Conservation (phyloP, 2,888 invertebrate species). For the Parochlus steinenii region DNA sequence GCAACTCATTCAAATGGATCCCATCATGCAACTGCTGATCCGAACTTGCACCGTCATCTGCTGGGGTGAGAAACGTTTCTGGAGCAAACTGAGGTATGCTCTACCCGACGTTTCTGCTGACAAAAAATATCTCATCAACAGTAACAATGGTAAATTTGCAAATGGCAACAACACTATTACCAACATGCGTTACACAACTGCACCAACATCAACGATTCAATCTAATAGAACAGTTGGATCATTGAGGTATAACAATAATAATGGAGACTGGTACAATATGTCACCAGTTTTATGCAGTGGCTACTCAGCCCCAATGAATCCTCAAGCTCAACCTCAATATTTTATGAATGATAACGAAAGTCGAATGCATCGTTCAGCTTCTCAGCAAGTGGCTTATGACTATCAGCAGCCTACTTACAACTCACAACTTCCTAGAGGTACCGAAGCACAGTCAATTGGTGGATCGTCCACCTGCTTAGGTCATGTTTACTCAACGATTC, state of each 20-base stretch:
- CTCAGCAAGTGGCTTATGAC: constrained; percentile 9
- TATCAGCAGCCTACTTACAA: constrained; percentile 13
- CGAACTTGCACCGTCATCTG: constrained; percentile 54
- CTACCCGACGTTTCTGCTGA: constrained; percentile 58
- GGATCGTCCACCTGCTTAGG: constrained; percentile 11
- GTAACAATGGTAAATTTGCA: constrained; percentile 14
- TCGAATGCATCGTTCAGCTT: constrained; percentile 9
- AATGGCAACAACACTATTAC: constrained; percentile 33
- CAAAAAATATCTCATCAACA: constrained; percentile 15
- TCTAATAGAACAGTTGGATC: constrained; percentile 8
- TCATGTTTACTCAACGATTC: constrained; percentile 16
- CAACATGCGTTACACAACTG: constrained; percentile 47
- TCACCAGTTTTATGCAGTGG: constrained; percentile 5
- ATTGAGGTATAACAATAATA: constrained; percentile 5
- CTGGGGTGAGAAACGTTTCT: constrained; percentile 74
- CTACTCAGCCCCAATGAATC: constrained; percentile 11
- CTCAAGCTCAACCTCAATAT: constrained; percentile 12
- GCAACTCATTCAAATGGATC: constrained; percentile 53
- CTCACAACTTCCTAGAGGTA: too few species aligned
- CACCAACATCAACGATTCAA: constrained; percentile 39
- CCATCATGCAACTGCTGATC: constrained; percentile 54
- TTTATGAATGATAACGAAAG: constrained; percentile 13
- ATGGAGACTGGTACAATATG: constrained; percentile 2
- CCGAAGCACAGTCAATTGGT: constrained; percentile 9
- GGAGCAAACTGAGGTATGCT: constrained; percentile 70